Evolutionary conservation across 2,113 vertebrate species (phyloP).

Genomic region (Apodemus sylvaticus): DNA sequence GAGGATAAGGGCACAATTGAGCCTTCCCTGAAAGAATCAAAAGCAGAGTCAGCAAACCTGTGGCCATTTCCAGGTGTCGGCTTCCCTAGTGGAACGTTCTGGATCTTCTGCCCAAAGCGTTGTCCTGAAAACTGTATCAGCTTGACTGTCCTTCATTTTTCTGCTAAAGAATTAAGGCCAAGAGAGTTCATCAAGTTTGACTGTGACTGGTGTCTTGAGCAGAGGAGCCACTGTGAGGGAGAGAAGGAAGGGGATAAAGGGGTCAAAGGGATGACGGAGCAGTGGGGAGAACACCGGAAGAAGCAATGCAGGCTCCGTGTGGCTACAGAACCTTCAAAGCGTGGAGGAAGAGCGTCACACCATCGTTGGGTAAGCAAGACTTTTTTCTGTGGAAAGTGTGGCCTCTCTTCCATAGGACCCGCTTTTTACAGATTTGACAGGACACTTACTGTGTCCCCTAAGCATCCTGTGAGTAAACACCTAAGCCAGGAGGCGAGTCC

Average conservation of each 20-base stretch:
- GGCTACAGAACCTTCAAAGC: background rate
- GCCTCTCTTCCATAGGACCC: background rate
- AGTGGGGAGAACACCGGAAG: background rate
- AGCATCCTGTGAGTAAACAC: background rate
- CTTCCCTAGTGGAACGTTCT: accelerated
- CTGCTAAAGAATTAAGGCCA: background rate
- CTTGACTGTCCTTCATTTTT: background rate
- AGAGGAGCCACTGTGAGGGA: background rate
- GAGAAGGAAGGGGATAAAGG: background rate
- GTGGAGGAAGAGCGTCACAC: no score
- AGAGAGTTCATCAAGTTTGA: background rate
- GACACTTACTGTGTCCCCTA: background rate
- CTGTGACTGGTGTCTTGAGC: background rate
- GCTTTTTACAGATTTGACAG: background rate
- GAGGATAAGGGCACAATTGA: background rate
- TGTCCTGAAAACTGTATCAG: background rate
- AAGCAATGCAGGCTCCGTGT: background rate
- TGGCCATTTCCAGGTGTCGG: no score
- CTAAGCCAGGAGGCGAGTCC: background rate
- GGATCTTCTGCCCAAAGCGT: background rate
- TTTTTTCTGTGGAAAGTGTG: background rate
- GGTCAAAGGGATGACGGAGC: background rate
- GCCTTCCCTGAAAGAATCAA: background rate
- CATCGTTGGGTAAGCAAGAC: background rate
- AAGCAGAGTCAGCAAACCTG: background rate